Conservation (phyloP, 2,797 vertebrate species). For the Rhinella marina region DNA sequence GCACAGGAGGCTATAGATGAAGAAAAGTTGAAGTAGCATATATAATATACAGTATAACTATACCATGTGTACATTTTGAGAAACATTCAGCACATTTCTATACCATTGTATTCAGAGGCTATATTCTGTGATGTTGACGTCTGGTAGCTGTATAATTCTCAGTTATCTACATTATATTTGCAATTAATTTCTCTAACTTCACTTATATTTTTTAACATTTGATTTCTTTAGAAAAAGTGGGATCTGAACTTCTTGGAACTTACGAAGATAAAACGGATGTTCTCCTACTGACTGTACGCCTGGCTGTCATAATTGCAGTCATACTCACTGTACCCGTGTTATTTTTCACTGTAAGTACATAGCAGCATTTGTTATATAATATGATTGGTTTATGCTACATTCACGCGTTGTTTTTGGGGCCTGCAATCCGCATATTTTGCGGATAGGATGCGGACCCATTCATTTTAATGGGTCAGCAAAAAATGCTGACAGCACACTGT, state of each 20-base stretch:
- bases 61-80: not conserved
- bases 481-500: too few species aligned
- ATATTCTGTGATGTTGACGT: not conserved
- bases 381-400: not conserved
- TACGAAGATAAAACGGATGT: conserved; percentile 74
- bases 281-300: conserved; percentile 75
- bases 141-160: not conserved
- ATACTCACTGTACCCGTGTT: conserved; percentile 79
- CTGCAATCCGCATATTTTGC: too few species aligned
- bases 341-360: conserved; percentile 79
- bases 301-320: conserved; percentile 78
- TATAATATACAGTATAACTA: too few species aligned
- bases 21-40: too few species aligned
- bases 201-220: conserved; percentile 28
- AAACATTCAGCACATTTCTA: not conserved
- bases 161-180: not conserved
- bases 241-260: conserved; percentile 78
- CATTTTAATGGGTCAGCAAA: too few species aligned
- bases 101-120: not conserved
- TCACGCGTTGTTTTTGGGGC: too few species aligned
- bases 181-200: not conserved
- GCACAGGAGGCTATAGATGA: too few species aligned
- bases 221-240: conserved; percentile 71
- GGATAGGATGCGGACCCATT: too few species aligned
- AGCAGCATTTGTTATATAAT: not conserved